Evolutionary conservation across 2,113 vertebrate genomes (phyloP).

Genomic region (Tragulus kanchil): DNA sequence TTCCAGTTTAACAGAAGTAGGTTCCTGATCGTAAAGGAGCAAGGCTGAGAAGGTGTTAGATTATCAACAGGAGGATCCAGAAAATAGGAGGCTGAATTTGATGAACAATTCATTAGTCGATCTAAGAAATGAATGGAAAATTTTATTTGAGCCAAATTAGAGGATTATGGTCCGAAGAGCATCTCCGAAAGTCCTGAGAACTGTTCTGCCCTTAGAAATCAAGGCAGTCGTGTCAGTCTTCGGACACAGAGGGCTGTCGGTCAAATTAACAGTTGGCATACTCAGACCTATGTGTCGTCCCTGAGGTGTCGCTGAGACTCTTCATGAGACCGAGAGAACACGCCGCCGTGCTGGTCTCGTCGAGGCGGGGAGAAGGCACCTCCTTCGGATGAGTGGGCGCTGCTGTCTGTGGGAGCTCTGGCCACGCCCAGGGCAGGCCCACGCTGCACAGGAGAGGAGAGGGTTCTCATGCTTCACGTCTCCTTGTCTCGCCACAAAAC

Average conservation of each 20-base stretch:
- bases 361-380: not conserved
- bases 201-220: not conserved
- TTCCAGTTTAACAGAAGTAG: not conserved
- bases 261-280: not conserved
- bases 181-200: not conserved
- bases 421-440: not conserved
- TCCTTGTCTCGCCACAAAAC: not conserved
- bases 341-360: not conserved
- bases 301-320: not conserved
- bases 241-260: not conserved
- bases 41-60: not conserved
- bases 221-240: rapidly evolving
- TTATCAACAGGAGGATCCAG: not conserved
- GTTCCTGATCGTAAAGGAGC: not conserved
- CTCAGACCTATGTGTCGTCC: not conserved
- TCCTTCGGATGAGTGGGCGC: not conserved
- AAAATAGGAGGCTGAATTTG: not conserved
- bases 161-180: not conserved
- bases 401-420: not conserved
- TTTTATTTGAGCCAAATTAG: not conserved
- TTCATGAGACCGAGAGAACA: too few relatives aligned
- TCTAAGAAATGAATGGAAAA: not conserved
- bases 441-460: not conserved
- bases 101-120: not conserved
- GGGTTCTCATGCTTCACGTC: rapidly evolving